Base-by-base conservation (phyloP, 2,797 vertebrate species). In the Astyanax mexicanus region DNA sequence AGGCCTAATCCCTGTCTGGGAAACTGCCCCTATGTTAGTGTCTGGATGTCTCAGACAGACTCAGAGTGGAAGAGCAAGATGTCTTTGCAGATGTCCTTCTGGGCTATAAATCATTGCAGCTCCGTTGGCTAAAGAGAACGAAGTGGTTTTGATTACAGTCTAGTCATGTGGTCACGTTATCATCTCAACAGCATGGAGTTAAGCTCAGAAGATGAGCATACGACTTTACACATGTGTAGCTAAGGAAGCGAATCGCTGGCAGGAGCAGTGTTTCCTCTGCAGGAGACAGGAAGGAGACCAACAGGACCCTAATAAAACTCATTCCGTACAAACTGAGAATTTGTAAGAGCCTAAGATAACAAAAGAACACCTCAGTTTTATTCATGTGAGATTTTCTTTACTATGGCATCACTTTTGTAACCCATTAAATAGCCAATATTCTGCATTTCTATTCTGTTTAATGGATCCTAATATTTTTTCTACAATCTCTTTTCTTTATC, bases 71-170 rank as follows among this genome's bases (percentile, higher is more conserved):
- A 44, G 17, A 67, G 44, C 60, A 42, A 27, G 54, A 77, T 70
- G 66, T 51, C 66, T 72, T 60, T 70, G 51, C 58, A 74, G 65
- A 74, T 69, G 51, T 77, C 71, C 3, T 32, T 40, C 21, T 38
- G 25, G 15, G 66, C 52, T 29, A 45, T 77, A 81, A 78, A 78
- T 81, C 66, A 77, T 21, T 21, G 10, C 62, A 60, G 27, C 19
- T 62, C 11, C 4, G 35, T 23, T 40, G 37, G 19, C 25, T 35
- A 29, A 35, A 6, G 13, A 57, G 27, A 57, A 51, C 2, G 8
- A 49, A 8, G 6, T 6, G 52, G 52, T 55, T 55, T 55, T 60
- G 17, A 37, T 21, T 61, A 37, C 58, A 61, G n/a, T 58, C 19
- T 1, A 27, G 52, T 62, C 38, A 42, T 40, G 35, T 12, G 32